Evolutionary conservation across 2,797 vertebrate genomes (phyloP).

Genomic region (Ptychobarbus kaznakovi): DNA sequence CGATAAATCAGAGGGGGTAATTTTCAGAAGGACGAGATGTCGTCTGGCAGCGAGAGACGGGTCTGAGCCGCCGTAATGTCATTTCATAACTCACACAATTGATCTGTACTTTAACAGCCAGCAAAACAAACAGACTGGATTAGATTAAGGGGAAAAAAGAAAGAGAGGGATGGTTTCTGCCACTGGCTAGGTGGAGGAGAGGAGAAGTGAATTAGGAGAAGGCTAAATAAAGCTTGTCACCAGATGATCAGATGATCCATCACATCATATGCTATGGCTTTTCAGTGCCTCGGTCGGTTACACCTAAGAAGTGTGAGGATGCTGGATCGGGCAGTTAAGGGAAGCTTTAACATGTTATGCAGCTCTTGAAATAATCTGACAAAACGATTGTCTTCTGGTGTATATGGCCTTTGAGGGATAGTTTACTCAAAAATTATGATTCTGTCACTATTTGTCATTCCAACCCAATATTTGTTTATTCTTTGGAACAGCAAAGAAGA

Average conservation of each 20-base stretch:
- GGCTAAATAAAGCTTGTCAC: constrained; percentile 67
- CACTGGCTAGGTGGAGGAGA: constrained; percentile 16
- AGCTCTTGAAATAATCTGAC: neutral
- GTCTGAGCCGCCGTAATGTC: constrained; percentile 69
- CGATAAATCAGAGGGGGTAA: constrained; percentile 58
- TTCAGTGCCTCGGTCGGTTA: constrained; percentile 44
- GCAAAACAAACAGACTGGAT: constrained; percentile 70
- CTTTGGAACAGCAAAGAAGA: neutral
- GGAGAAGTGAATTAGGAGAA: constrained; percentile 51
- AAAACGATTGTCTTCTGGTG: neutral
- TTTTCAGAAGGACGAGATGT: constrained; percentile 61
- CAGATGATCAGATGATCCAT: constrained; percentile 62
- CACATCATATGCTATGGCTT: constrained; percentile 57
- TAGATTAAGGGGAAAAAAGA: constrained; percentile 63
- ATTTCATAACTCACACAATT: constrained; percentile 82
- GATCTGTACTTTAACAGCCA: constrained; percentile 70
- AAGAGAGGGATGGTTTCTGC: constrained; percentile 33
- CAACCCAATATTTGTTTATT: neutral
- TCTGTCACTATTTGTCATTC: neutral
- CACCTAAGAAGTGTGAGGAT: constrained; percentile 7
- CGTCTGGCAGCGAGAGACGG: constrained; percentile 64
- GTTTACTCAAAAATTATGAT: neutral
- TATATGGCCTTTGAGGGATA: neutral
- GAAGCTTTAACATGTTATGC: neutral
- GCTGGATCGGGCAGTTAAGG: neutral